Base-by-base conservation (phyloP, 2,888 invertebrate species). In the Gastrophysa polygoni region DNA sequence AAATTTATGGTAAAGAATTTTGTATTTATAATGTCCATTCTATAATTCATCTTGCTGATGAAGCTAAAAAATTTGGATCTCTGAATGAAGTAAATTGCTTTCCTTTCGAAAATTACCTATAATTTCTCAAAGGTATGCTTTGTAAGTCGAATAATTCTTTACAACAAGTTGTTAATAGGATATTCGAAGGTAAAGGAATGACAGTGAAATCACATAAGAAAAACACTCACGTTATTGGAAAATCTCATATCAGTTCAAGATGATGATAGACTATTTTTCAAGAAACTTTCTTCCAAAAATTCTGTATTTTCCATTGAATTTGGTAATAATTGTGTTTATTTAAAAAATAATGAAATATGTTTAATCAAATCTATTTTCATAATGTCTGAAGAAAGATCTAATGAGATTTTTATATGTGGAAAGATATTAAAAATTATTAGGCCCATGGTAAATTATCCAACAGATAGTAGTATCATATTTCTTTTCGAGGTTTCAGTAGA, bases 111-210 rank as follows among this genome's bases (percentile, higher is more conserved):
- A 48, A 49, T 34, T 57, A 38, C 43, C 18, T 57, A 20, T 34
- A 18, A 16, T 51, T 51, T 51, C 51, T 51, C 6, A 34, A 51
- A 51, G 21, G 51, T 7, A 43, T 16, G 2, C 49, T 57, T 20
- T 21, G 43, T 2, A 57, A 57, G 18, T 57, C 57, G 2, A 57
- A 50, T 57, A 38, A 50, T 43, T 49, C 49, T n/a, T 49, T 49
- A 57, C 57, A 57, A 57, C 49, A 57, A 29, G 57, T 29, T 20
- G 57, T 57, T 14, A 57, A 57, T 57, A 57, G 57, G 49, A 49
- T 57, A 4, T 24, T 43, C 10, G 57, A 57, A 38, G 57, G 57
- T 43, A 34, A 29, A 57, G 47, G 48, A 28, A 57, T 18, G 43
- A 43, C 29, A 10, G 47, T 47, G 18, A 48, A 57, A 16, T 34